Conservation (phyloP, 1,140 invertebrate genomes). For the Scylla paramamosain region DNA sequence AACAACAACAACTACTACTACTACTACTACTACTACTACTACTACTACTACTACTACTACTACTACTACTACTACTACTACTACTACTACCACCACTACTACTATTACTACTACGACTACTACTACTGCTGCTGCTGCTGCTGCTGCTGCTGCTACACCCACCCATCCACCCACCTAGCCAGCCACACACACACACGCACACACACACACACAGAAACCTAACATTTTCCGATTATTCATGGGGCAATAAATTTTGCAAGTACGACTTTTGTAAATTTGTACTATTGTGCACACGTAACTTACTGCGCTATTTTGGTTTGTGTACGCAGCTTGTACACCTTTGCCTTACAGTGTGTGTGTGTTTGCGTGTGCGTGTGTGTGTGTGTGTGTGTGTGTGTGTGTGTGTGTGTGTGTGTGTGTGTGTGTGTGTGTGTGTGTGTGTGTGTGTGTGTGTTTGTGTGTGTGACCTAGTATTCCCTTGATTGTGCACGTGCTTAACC, state of each 20-base stretch:
- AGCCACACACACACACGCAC: no score
- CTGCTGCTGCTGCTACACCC: no score
- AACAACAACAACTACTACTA: not conserved
- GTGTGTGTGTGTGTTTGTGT: not conserved
- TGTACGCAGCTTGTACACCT: no score
- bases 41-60: constrained; percentile 6
- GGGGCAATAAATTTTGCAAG: not conserved
- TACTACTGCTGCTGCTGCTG: no score
- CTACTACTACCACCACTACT: no score
- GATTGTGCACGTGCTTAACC: no score
- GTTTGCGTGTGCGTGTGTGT: not conserved
- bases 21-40: constrained; percentile 6
- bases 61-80: not conserved
- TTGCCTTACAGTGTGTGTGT: not conserved
- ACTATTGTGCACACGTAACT: no score
- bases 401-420: not conserved
- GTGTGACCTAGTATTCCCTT: no score
- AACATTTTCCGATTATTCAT: not conserved
- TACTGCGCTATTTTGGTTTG: no score
- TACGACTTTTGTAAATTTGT: not conserved
- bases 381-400: not conserved
- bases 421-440: not conserved
- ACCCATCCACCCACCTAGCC: no score
- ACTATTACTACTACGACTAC: no score
- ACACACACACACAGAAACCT: no score